Evolutionary conservation across 2,797 vertebrate genomes (phyloP).

Genomic region (Naso thynnoides): DNA sequence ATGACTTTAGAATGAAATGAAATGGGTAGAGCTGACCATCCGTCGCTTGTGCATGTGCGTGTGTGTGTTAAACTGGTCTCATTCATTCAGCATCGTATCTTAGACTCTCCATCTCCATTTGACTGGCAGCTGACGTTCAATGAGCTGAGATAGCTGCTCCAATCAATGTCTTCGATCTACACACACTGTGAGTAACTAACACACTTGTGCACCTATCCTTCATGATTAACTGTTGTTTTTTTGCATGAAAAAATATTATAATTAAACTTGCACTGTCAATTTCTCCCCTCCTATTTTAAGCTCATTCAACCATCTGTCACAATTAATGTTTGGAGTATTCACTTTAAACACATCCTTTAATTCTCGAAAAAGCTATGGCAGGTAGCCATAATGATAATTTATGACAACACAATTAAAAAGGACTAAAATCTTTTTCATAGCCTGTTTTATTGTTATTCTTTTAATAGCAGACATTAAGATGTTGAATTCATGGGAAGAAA

Average conservation of each 20-base stretch:
- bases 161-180: constrained; percentile 80
- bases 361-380: constrained; percentile 38
- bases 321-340: constrained; percentile 35
- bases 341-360: constrained; percentile 31
- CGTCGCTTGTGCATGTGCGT: background rate
- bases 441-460: constrained; percentile 59
- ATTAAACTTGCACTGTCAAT: constrained; percentile 34
- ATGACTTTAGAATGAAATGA: constrained; percentile 15
- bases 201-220: constrained; percentile 57
- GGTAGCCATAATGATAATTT: constrained; percentile 54
- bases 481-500: constrained; percentile 50
- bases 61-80: constrained; percentile 26
- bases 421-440: constrained; percentile 50
- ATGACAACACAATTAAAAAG: constrained; percentile 60
- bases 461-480: constrained; percentile 60
- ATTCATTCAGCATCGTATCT: constrained; percentile 67
- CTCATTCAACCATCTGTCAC: constrained; percentile 51
- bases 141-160: constrained; percentile 64
- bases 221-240: constrained; percentile 57
- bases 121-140: constrained; percentile 72
- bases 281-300: constrained; percentile 9
- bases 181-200: constrained; percentile 57
- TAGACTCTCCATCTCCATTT: constrained; percentile 71
- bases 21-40: background rate
- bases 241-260: constrained; percentile 17